Conservation (phyloP, 2,113 vertebrate species). For the Trogon surrucura region DNA sequence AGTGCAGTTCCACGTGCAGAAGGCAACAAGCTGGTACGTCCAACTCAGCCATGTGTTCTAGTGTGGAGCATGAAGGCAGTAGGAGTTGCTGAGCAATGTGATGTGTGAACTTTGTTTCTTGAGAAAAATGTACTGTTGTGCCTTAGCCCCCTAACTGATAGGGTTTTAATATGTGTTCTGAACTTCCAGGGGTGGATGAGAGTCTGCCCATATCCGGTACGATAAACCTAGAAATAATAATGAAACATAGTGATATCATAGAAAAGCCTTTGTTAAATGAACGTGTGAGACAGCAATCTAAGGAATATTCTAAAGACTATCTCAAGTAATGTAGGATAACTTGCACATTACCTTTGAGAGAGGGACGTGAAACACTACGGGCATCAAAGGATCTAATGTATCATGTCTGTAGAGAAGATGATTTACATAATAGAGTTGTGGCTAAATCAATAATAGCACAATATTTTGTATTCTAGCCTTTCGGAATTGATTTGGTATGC, state of each 20-base stretch:
- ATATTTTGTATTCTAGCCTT: neutral
- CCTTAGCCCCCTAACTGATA: neutral
- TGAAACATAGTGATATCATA: neutral
- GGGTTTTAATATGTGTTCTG: neutral
- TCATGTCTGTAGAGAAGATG: neutral
- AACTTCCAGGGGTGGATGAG: neutral
- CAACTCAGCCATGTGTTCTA: accelerated
- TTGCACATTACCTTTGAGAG: neutral
- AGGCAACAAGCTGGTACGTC: neutral
- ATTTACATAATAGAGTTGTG: neutral
- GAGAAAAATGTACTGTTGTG: neutral
- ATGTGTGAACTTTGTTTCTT: neutral
- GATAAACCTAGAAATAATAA: neutral
- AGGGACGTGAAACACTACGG: neutral
- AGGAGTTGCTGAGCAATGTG: neutral
- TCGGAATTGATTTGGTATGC: neutral
- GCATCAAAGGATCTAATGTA: neutral
- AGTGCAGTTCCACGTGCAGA: neutral
- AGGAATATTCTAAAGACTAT: neutral
- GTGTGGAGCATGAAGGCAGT: neutral
- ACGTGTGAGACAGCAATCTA: neutral
- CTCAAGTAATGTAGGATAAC: neutral
- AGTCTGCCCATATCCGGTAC: neutral
- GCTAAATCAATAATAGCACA: neutral
- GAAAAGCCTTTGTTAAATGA: neutral